phyloP scores from a whole-genome alignment of 1,140 invertebrate genomes.

The Reticulitermes speratus region DNA sequence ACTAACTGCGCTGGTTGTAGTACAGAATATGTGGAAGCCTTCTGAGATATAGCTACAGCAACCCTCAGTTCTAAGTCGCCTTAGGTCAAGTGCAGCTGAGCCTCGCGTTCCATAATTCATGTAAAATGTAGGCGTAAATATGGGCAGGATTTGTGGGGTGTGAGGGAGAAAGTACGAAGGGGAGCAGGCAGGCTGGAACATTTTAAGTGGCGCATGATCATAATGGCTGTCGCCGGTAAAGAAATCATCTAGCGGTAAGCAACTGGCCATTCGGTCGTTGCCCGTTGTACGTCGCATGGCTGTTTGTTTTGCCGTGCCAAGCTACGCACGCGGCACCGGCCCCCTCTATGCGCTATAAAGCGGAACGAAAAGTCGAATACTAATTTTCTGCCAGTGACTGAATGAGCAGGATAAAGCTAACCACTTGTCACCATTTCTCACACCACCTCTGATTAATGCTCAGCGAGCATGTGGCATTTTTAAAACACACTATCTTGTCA shows the following conservation, averaged over 20 bases:
- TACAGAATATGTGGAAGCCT: too few species aligned
- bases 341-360: not conserved
- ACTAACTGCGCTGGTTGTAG: too few species aligned
- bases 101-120: too few species aligned
- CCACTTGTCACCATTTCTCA: slow-evolving; percentile 10
- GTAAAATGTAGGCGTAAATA: too few species aligned
- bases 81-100: too few species aligned
- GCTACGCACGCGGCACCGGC: not conserved
- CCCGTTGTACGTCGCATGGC: not conserved
- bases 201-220: not conserved
- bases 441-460: not conserved
- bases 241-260: not conserved
- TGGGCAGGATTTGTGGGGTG: not conserved
- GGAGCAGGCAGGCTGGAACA: not conserved
- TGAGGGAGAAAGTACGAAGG: not conserved
- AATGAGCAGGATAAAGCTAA: not conserved
- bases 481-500: not conserved
- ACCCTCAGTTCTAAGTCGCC: too few species aligned
- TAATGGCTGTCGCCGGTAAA: not conserved
- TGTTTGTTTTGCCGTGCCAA: not conserved
- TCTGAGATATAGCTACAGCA: too few species aligned
- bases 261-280: not conserved
- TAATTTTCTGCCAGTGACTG: not conserved
- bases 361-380: not conserved
- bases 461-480: not conserved